phyloP scores from a whole-genome alignment of 2,113 vertebrate genomes.

The Neofelis nebulosa region DNA sequence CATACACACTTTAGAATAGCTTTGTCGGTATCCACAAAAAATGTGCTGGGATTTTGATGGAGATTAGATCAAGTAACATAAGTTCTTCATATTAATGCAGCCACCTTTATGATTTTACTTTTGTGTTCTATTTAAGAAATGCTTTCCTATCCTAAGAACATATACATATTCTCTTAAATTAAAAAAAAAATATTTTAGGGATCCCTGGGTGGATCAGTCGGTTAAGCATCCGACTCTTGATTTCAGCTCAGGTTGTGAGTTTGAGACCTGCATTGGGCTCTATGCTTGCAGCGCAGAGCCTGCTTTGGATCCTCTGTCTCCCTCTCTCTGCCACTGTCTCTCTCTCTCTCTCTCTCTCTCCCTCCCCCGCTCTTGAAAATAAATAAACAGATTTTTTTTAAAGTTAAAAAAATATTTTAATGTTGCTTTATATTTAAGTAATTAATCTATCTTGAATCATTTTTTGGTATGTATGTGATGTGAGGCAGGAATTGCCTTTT shows the following conservation, averaged over 20 bases:
- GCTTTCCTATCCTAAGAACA: neutral
- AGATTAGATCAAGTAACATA: neutral
- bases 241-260: no score
- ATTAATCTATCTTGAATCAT: neutral
- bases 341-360: no score
- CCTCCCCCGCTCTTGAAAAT: no score
- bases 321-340: no score
- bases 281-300: no score
- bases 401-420: neutral
- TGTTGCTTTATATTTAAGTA: neutral
- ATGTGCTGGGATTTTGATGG: neutral
- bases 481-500: neutral
- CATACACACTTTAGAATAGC: neutral
- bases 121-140: neutral
- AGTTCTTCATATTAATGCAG: neutral
- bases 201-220: no score
- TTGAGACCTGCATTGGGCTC: no score
- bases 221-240: no score
- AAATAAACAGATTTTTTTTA: no score
- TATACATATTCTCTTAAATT: neutral
- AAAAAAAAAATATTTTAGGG: neutral
- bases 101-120: neutral
- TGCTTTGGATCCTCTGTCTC: no score
- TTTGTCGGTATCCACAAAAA: neutral
- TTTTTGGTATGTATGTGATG: neutral